These are phyloP conservation scores for Schizopygopsis malacanthus DNA, from an alignment of 2,797 vertebrate genomes.

Conservation along the genomic window DNA sequence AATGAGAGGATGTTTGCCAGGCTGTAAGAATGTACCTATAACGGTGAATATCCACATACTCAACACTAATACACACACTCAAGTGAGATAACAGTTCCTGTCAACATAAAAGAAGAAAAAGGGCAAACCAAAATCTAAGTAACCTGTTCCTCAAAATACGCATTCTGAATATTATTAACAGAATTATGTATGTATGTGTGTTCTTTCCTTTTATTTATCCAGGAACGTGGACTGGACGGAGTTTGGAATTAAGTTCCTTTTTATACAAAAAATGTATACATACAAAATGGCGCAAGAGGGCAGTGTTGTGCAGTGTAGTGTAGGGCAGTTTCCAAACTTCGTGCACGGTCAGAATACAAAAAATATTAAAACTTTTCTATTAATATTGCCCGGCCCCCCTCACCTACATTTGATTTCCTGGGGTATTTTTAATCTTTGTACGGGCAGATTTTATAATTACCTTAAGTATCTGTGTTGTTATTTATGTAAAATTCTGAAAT, in stretches of 20 bases:
- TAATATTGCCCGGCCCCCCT: too few species aligned
- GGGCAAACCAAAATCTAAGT: too few species aligned
- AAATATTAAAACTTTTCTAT: background rate
- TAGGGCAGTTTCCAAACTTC: too few species aligned
- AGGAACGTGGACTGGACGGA: fast-evolving
- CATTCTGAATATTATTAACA: background rate
- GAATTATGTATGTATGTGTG: background rate
- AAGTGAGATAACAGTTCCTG: background rate
- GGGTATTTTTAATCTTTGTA: background rate
- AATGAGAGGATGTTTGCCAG: background rate
- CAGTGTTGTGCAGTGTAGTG: background rate
- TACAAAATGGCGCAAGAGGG: background rate
- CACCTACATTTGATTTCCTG: background rate
- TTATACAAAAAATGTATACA: background rate
- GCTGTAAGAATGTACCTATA: background rate
- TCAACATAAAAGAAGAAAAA: too few species aligned
- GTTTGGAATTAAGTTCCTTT: background rate
- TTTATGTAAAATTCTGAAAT: background rate
- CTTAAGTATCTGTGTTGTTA: background rate
- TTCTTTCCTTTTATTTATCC: background rate
- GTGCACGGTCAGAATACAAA: too few species aligned
- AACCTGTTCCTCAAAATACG: background rate
- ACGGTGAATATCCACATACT: background rate
- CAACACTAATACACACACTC: background rate
- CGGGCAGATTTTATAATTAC: background rate